These are phyloP conservation scores for Melanerpes aurifrons DNA, from an alignment of 2,113 vertebrate genomes.

Conservation along the genomic window DNA sequence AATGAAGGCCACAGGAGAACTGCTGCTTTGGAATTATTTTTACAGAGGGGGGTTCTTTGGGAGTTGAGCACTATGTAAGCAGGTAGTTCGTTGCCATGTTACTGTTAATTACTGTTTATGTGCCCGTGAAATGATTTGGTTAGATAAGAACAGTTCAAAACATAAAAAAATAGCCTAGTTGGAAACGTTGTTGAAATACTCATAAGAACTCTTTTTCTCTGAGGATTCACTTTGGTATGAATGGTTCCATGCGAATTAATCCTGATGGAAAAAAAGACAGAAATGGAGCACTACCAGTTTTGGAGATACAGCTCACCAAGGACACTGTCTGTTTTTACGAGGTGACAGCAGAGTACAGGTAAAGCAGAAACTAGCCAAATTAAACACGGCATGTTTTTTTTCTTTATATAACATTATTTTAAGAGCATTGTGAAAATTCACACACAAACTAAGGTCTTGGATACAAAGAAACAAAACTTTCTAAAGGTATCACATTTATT, in stretches of 20 bases:
- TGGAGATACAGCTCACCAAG: slow-evolving; percentile 85
- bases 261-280: slow-evolving; percentile 67
- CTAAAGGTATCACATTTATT: neutral
- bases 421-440: neutral
- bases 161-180: neutral
- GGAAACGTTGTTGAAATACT: neutral
- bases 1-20: neutral
- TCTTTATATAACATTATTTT: neutral
- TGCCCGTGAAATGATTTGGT: neutral
- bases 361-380: slow-evolving; percentile 44
- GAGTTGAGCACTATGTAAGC: neutral
- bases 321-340: slow-evolving; percentile 90
- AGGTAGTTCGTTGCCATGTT: neutral
- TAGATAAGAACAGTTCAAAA: neutral
- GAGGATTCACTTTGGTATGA: slow-evolving; percentile 97
- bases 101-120: neutral
- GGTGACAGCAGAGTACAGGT: slow-evolving; percentile 89
- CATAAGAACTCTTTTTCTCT: slow-evolving; percentile 29
- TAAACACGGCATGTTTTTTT: neutral
- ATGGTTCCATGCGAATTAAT: slow-evolving; percentile 90
- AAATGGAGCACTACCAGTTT: slow-evolving; percentile 56
- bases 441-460: neutral
- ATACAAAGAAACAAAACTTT: neutral
- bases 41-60: neutral
- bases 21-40: neutral